Base-by-base conservation (phyloP, 2,888 invertebrate species). In the Platycheirus rosarum region DNA sequence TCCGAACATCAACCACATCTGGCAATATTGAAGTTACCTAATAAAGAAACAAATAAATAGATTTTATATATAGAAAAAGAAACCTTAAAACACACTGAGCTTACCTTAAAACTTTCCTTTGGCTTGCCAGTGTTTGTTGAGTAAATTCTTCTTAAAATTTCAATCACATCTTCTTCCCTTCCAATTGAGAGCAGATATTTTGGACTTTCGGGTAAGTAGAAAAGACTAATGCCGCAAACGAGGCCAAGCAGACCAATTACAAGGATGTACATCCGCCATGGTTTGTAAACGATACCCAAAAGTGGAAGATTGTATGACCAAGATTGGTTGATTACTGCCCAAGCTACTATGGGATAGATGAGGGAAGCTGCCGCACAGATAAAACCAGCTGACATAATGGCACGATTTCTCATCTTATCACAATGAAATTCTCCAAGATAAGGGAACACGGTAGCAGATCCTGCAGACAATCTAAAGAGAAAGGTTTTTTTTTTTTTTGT, bases 371-470 rank as follows among this genome's bases (percentile, higher is more conserved):
- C 37, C 9, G 89, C 89, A 49, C 87, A 87, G 18, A 89, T 87
- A 9, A 89, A 85, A 11, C 88, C 87, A 4, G 88, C 87, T 13
- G 86, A 87, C 85, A 89, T 86, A 4, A 90, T 86, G 0, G 88
- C 90, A 85, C 91, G 91, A 14, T 92, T 91, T 11, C 92, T 88
- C 62, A 89, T 87, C 60, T 86, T 87, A 23, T 89, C 87, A 70
- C 90, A 89, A 78, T 92, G 92, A 84, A 92, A 92, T 86, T 92
- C 92, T 3, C 92, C 92, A 8, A 91, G 88, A 85, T 91, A 92
- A 2, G 92, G 91, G 84, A 91, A 92, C 2, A 92, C 89, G 11
- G 91, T 90, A 0, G 92, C 91, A 6, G 92, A 91, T 8, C 92
- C 89, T 14, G 91, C 92, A 8, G 89, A 89, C 40, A 89, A 84